phyloP scores from a whole-genome alignment of 1,140 invertebrate species.

The Drosophila rufa region DNA sequence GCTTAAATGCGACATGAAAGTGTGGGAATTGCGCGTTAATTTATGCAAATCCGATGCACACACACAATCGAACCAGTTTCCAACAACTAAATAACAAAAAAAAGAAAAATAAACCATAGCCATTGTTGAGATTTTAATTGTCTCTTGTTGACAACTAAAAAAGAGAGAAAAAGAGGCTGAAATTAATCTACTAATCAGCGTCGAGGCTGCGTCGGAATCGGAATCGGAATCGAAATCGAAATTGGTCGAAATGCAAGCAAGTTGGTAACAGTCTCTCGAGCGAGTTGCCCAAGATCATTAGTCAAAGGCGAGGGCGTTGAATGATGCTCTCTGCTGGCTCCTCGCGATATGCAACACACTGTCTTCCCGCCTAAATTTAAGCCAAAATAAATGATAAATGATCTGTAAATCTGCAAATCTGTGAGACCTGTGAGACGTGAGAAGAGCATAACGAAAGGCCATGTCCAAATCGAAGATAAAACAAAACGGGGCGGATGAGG shows the following conservation, averaged over 20 bases:
- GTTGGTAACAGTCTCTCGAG: slow-evolving; percentile 20
- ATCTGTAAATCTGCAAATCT: slow-evolving; percentile 39
- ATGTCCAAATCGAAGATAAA: slow-evolving; percentile 18
- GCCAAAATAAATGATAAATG: slow-evolving; percentile 43
- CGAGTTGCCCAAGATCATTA: slow-evolving; percentile 55
- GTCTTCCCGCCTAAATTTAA: slow-evolving; percentile 3
- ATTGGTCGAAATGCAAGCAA: slow-evolving; percentile 45
- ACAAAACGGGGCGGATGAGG: neutral
- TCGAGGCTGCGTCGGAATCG: slow-evolving; percentile 58
- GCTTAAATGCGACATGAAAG: slow-evolving; percentile 75
- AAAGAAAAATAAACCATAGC: slow-evolving; percentile 3
- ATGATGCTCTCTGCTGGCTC: slow-evolving; percentile 15
- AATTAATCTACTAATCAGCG: slow-evolving; percentile 76
- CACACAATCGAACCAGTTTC: slow-evolving; percentile 27
- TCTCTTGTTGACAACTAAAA: slow-evolving; percentile 71
- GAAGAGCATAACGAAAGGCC: slow-evolving; percentile 46
- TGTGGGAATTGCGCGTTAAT: slow-evolving; percentile 78
- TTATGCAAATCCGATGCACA: slow-evolving; percentile 66
- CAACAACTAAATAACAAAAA: neutral
- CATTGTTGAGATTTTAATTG: slow-evolving; percentile 80
- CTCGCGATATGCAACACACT: slow-evolving; percentile 16
- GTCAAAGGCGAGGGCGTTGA: slow-evolving; percentile 68
- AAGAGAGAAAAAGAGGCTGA: slow-evolving; percentile 21
- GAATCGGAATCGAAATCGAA: slow-evolving; percentile 12
- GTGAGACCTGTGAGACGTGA: slow-evolving; percentile 8